These are phyloP conservation scores for Apodemia zela DNA, from an alignment of 2,888 invertebrate species.

Conservation along the genomic window DNA sequence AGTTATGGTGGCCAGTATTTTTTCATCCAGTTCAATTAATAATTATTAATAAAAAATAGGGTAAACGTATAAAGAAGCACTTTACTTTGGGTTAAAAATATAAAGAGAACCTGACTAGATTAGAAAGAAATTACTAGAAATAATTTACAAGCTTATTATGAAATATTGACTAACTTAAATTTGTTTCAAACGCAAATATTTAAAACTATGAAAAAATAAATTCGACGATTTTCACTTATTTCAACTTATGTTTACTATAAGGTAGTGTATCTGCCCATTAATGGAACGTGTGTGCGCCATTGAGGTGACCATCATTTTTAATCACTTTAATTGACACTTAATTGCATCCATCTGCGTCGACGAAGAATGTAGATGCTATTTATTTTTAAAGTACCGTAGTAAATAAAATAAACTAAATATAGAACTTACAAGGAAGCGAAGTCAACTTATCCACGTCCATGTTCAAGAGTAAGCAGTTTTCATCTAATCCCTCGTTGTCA, in stretches of 20 bases:
- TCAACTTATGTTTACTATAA: not conserved
- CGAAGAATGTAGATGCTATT: not conserved
- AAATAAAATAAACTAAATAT: not conserved
- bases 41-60: too few relatives aligned
- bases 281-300: not conserved
- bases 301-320: not conserved
- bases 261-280: not conserved
- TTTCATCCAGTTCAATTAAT: too few relatives aligned
- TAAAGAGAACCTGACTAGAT: too few relatives aligned
- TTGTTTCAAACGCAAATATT: too few relatives aligned
- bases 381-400: not conserved
- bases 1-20: too few relatives aligned
- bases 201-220: too few relatives aligned
- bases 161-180: too few relatives aligned
- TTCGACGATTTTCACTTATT: too few relatives aligned
- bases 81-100: too few relatives aligned
- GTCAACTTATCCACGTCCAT: slow-evolving; percentile 64
- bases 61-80: too few relatives aligned
- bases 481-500: slow-evolving; percentile 65
- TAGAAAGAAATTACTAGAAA: too few relatives aligned
- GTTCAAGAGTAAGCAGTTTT: slow-evolving; percentile 68
- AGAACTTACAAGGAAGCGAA: slow-evolving; percentile 29
- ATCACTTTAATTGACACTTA: not conserved
- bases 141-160: too few relatives aligned
- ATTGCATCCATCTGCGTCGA: not conserved